Base-by-base conservation (phyloP, 2,113 vertebrate genomes). In the Baryphthengus martii region DNA sequence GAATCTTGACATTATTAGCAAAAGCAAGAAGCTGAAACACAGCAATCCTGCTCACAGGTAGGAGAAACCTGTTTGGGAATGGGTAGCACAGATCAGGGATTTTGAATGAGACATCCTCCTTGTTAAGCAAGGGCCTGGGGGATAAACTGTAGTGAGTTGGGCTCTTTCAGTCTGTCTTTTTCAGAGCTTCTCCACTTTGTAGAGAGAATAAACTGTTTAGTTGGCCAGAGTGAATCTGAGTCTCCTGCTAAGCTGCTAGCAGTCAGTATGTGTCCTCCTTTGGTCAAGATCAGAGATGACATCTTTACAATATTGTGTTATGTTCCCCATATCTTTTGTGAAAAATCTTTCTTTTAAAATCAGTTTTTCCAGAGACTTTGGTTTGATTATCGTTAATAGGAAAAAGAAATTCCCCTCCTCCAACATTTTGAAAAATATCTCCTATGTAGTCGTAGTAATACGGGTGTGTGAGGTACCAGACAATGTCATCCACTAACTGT, bases 41-140 rank as follows among this genome's bases (percentile, higher is more conserved):
- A 4, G 66, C 50, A n/a, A 7, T 37, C 61, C 15, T 10, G 6
- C 3, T 7, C 6, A 18, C 4, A 6, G 5, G 42, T 3, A 50
- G 24, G n/a, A 58, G n/a, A 76, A 83, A 88, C 56, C 71, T 61
- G 29, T 7, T n/a, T 82, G 35, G 39, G 24, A 78, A 72, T 17
- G 26, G 9, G 24, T 58, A 85, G 6, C 13, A 55, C 16, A 78
- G 65, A 44, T 31, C 12, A 88, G 9, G 7, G 24, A 40, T 75
- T 85, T 52, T 89, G 74, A 75, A 93, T 4, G 11, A 74, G 20
- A 6, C 13, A 58, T 89, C 44, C 35, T 93, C 20, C 14, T 50
- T 39, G 73, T 85, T 35, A 81, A 59, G 23, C 6, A 63, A 85
- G 52, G 40, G 42, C 61, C 42, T 87, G 47, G 25, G 20, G 11